Conservation (phyloP, 1,140 invertebrate genomes). For the Drosophila funebris region DNA sequence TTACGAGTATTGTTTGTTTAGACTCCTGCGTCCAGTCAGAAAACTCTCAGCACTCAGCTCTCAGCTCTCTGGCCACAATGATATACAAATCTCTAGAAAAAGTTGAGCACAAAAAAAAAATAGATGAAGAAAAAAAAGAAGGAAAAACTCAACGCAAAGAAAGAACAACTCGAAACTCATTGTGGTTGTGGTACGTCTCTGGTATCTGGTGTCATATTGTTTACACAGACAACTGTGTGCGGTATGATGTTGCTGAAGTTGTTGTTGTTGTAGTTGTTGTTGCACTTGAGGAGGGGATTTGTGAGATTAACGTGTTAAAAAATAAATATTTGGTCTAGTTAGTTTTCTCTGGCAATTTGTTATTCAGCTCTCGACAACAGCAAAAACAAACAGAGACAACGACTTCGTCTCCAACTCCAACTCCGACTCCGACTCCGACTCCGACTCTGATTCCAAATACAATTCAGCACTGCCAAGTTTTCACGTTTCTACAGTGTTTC, state of each 20-base stretch:
- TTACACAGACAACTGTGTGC: constrained; percentile 72
- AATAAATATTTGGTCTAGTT: constrained; percentile 81
- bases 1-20: constrained; percentile 55
- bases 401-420: not conserved
- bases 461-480: constrained; percentile 50
- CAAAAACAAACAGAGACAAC: constrained; percentile 58
- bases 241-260: constrained; percentile 27
- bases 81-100: constrained; percentile 60
- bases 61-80: constrained; percentile 47
- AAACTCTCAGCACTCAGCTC: too few relatives aligned
- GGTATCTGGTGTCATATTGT: constrained; percentile 61
- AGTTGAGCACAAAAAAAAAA: constrained; percentile 3
- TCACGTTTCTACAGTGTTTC: constrained; percentile 50
- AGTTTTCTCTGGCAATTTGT: constrained; percentile 75
- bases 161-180: constrained; percentile 51
- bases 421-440: not conserved
- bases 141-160: constrained; percentile 3
- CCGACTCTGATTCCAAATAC: not conserved
- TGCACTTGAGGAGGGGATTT: constrained; percentile 70
- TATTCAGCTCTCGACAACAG: constrained; percentile 61
- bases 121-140: constrained; percentile 1
- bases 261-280: constrained; percentile 44
- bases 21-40: constrained; percentile 71
- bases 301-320: constrained; percentile 81
- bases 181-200: constrained; percentile 38